Evolutionary conservation across 2,888 invertebrate species (phyloP).

Genomic region (Aphrophora alni): DNA sequence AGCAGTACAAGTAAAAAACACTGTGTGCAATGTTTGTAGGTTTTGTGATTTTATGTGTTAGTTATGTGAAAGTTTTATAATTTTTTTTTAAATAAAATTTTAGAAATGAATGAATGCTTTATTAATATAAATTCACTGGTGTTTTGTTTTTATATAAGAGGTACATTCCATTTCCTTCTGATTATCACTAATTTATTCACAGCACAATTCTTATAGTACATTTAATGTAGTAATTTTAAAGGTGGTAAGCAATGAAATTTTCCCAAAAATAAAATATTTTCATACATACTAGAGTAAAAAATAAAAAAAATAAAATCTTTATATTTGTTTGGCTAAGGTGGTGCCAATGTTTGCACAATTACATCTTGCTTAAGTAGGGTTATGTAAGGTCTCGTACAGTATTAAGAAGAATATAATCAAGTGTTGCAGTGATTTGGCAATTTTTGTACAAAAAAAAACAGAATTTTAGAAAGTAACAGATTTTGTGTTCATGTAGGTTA

Average conservation of each 20-base stretch:
- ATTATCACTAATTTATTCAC: neutral
- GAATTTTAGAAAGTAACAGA: neutral
- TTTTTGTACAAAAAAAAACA: neutral
- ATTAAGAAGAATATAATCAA: neutral
- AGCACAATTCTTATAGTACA: neutral
- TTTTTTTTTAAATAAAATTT: too few relatives aligned
- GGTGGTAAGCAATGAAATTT: constrained; percentile 5
- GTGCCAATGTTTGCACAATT: neutral
- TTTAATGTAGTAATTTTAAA: neutral
- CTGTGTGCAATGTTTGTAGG: too few relatives aligned
- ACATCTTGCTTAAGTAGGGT: neutral
- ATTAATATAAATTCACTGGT: neutral
- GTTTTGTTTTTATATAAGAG: neutral
- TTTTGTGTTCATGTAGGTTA: neutral
- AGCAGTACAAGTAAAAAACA: too few relatives aligned
- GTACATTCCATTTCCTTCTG: neutral
- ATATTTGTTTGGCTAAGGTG: neutral
- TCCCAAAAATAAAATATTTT: neutral
- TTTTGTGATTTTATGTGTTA: too few relatives aligned
- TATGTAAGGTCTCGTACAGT: neutral
- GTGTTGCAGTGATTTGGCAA: neutral
- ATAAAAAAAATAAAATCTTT: neutral
- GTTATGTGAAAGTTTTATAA: too few relatives aligned
- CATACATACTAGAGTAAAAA: neutral
- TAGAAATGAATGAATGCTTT: too few relatives aligned